Percentiles rank a stretch among this genome's conserved stretches.
Evolutionary conservation across 2,797 vertebrate genomes (phyloP).

Genomic region (Discoglossus pictus): DNA sequence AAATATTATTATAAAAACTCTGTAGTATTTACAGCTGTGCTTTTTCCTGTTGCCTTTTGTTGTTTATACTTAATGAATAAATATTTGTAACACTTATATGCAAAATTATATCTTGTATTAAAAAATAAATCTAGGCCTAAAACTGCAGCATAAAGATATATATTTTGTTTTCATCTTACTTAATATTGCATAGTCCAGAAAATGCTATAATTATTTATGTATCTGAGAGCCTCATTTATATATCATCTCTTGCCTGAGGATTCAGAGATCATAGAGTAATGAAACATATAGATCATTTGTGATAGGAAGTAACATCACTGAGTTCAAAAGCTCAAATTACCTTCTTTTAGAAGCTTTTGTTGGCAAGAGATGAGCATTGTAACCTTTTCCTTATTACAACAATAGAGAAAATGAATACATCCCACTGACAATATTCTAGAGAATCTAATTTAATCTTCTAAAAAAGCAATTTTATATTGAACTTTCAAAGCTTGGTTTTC

Average conservation of each 20-base stretch:
- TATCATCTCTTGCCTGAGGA: constrained; percentile 65
- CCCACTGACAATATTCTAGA: constrained; percentile 54
- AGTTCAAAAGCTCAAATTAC: constrained; percentile 63
- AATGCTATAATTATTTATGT: constrained; percentile 57
- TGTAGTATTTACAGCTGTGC: too few relatives aligned
- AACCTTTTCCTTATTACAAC: constrained; percentile 58
- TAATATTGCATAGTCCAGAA: not conserved
- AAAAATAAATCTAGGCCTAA: not conserved
- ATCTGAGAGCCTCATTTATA: constrained; percentile 55
- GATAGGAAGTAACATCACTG: constrained; percentile 71
- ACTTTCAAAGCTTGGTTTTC: not conserved
- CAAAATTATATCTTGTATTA: not conserved
- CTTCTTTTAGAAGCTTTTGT: constrained; percentile 54
- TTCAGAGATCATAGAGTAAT: constrained; percentile 70
- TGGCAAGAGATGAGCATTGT: constrained; percentile 55
- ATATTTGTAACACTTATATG: too few relatives aligned
- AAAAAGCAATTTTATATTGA: constrained; percentile 22
- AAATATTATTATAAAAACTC: too few relatives aligned
- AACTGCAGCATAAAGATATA: not conserved
- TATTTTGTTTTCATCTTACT: constrained; percentile 17
- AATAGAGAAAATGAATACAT: constrained; percentile 62
- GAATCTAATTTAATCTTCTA: constrained; percentile 53
- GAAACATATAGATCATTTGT: constrained; percentile 74
- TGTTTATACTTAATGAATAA: too few relatives aligned
- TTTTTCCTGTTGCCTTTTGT: too few relatives aligned